phyloP scores from a whole-genome alignment of 2,113 vertebrate species.

The Parus major region DNA sequence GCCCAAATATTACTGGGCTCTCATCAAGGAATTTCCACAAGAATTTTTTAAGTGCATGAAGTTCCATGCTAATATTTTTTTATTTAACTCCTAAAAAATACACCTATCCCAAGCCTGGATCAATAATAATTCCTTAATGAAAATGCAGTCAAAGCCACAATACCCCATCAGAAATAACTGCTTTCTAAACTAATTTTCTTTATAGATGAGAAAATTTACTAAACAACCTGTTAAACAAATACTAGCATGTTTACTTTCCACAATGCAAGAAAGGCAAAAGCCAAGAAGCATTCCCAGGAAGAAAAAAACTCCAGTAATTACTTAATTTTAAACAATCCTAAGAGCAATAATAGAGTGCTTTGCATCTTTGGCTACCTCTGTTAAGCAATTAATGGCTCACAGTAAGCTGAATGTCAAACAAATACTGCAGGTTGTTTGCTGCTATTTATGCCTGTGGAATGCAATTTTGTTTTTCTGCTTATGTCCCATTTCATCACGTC shows the following conservation, averaged over 20 bases:
- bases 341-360: neutral
- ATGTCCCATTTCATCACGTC: slow-evolving; percentile 56
- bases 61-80: neutral
- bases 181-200: neutral
- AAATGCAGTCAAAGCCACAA: neutral
- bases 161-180: neutral
- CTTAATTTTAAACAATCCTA: neutral
- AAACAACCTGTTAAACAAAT: neutral
- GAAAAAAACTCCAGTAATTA: neutral
- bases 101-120: neutral
- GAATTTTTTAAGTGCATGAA: neutral
- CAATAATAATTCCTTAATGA: neutral
- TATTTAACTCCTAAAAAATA: neutral
- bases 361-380: neutral
- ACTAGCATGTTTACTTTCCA: neutral
- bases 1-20: neutral
- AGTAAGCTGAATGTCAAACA: slow-evolving; percentile 26
- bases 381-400: neutral
- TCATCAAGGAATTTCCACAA: neutral
- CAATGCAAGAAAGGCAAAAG: neutral
- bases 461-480: slow-evolving; percentile 22
- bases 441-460: slow-evolving; percentile 7
- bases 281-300: neutral
- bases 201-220: neutral
- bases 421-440: slow-evolving; percentile 17